Base-by-base conservation (phyloP, 2,797 vertebrate species). In the Bradypodion ventrale region DNA sequence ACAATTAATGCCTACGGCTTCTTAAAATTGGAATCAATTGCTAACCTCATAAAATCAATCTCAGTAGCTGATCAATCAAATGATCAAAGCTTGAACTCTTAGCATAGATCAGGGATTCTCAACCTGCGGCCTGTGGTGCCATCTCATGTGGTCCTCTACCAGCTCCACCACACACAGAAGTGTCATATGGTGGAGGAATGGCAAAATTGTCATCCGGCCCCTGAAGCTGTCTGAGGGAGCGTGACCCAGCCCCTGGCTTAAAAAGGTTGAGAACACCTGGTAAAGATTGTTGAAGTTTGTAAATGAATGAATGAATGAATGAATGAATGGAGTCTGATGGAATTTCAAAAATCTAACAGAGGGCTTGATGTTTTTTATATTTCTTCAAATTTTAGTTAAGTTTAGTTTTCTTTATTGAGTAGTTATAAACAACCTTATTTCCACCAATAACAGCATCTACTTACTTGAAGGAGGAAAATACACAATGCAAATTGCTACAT, bases 391-490 rank as follows among this genome's bases (percentile, higher is more conserved):
- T 56, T 56, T 19, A 19, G 52, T 56, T 56, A 13, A 9, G 5
- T 35, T 91, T 88, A 65, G 75, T 79, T 85, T 82, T 27, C 80
- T 90, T 90, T 88, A n/a, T 32, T 80, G 76, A 35, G 81, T 85
- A 46, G 15, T 88, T 89, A 44, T 80, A 92, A 40, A 23, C 7
- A 56, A 56, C 16, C 19, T 19, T 56, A 56, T 19, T 56, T 56
- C 74, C 78, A 68, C 82, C 89, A 82, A 78, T 78, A 56, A 16
- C 16, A 21, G 5, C 0, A 68, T 78, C 40, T 80, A n/a, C 13
- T 3, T 19, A 75, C 6, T 21, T 29, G 83, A 78, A 62, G 32
- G 29, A 63, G 75, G 74, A 10, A 6, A 37, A 27, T 32, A n/a
- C 72, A 82, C 81, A 76, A 85, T 75, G 37, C 68, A 81, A 29